These are phyloP conservation scores for Cinclus cinclus DNA, from an alignment of 2,113 vertebrate species.

Conservation along the genomic window DNA sequence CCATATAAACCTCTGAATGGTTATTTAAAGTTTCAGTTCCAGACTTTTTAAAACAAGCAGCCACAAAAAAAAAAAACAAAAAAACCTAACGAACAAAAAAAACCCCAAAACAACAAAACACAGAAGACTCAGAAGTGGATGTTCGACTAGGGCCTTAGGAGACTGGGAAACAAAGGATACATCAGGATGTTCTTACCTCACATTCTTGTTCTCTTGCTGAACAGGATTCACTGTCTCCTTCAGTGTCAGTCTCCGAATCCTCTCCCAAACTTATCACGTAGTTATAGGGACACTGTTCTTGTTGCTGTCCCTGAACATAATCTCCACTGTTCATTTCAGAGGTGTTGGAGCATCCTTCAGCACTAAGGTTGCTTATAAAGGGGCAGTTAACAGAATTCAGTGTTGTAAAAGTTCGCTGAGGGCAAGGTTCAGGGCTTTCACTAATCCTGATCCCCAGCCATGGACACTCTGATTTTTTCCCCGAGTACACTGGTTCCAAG, in stretches of 20 bases:
- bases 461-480: constrained; percentile 86
- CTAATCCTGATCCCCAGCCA: constrained; percentile 86
- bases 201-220: constrained; percentile 85
- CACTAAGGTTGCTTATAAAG: constrained; percentile 85
- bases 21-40: background rate
- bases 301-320: constrained; percentile 73
- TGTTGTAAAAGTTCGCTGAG: constrained; percentile 82
- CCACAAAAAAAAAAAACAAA: background rate
- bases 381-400: constrained; percentile 88
- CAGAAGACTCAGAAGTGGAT: background rate
- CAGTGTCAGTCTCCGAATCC: constrained; percentile 88
- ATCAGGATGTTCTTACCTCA: constrained; percentile 77
- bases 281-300: constrained; percentile 82
- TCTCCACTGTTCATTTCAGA: constrained; percentile 72
- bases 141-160: background rate
- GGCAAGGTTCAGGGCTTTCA: constrained; percentile 75
- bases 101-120: background rate
- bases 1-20: background rate
- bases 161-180: background rate
- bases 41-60: background rate
- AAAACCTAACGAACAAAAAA: background rate
- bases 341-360: constrained; percentile 66
- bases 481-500: constrained; percentile 70
- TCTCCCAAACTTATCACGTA: constrained; percentile 88
- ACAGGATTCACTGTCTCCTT: constrained; percentile 87